These are phyloP conservation scores for Nothobranchius kuhntae DNA, from an alignment of 2,113 vertebrate genomes.

Conservation along the genomic window DNA sequence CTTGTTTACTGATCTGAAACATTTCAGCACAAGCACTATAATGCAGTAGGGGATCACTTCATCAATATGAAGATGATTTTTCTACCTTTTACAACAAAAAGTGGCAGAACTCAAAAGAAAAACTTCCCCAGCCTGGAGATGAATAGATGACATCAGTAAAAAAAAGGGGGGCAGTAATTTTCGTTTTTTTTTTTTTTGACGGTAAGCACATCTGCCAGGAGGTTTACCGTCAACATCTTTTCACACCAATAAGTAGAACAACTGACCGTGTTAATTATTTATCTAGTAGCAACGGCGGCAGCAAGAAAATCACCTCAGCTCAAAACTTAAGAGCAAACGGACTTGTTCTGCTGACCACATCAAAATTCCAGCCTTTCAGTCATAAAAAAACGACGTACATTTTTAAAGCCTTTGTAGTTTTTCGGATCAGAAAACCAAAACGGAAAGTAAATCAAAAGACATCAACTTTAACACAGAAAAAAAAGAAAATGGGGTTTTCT, in stretches of 20 bases:
- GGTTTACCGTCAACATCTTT: slow-evolving; percentile 65
- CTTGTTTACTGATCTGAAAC: too few relatives aligned
- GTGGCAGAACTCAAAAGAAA: slow-evolving; percentile 18
- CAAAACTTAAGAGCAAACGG: slow-evolving; percentile 14
- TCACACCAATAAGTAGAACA: slow-evolving; percentile 60
- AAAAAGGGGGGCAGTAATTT: slow-evolving; percentile 45
- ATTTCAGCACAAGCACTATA: too few relatives aligned
- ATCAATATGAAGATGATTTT: slow-evolving; percentile 3
- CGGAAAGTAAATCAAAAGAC: slow-evolving; percentile 13
- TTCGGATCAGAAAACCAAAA: background rate
- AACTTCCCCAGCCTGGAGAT: slow-evolving; percentile 22
- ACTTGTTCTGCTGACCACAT: slow-evolving; percentile 27
- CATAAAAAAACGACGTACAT: too few relatives aligned
- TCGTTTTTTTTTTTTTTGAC: slow-evolving; percentile 46
- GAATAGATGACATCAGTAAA: slow-evolving; percentile 55
- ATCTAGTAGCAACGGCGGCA: slow-evolving; percentile 49
- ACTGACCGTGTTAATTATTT: slow-evolving; percentile 68
- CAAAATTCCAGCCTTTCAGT: slow-evolving; percentile 18
- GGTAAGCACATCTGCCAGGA: slow-evolving; percentile 65
- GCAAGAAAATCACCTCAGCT: slow-evolving; percentile 19
- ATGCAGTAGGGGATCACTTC: too few relatives aligned
- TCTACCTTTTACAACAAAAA: slow-evolving; percentile 18
- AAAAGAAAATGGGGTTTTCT: slow-evolving; percentile 26
- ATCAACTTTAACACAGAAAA: background rate
- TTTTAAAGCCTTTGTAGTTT: too few relatives aligned